A percentile compares a stretch with the other conserved stretches of the same genome.
Conservation (phyloP, 2,888 invertebrate genomes). For the Balanococcus diminutus region DNA sequence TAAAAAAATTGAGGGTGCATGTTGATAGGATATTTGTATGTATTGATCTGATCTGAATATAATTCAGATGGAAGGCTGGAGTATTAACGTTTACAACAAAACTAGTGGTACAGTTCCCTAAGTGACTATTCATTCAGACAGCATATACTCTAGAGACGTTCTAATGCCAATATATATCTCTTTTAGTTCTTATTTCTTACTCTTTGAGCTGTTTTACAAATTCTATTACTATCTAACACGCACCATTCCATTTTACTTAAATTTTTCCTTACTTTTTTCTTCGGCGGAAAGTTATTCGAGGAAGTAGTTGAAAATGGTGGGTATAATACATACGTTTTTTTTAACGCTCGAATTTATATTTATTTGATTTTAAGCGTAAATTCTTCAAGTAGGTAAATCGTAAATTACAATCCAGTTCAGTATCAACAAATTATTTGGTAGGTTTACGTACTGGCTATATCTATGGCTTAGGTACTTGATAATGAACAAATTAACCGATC, state of each 20-base stretch:
- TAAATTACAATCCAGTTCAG: background rate
- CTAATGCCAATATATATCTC: conserved; percentile 53
- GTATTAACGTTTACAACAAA: conserved; percentile 48
- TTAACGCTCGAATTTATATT: background rate
- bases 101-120: conserved; percentile 50
- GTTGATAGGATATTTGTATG: conserved; percentile 50
- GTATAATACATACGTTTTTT: background rate
- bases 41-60: conserved; percentile 53
- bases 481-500: background rate
- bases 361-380: background rate
- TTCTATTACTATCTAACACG: conserved; percentile 51
- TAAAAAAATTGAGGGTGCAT: conserved; percentile 43
- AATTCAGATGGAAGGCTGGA: conserved; percentile 42
- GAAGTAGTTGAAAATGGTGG: conserved; percentile 25
- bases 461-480: background rate
- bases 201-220: conserved; percentile 52
- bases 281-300: conserved; percentile 7
- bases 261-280: conserved; percentile 45
- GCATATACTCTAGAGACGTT: conserved; percentile 50
- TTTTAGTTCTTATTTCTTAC: conserved; percentile 51
- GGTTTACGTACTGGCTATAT: too few species aligned
- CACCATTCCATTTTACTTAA: conserved; percentile 47
- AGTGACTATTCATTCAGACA: conserved; percentile 52
- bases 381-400: background rate
- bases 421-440: background rate